Evolutionary conservation across 2,888 invertebrate genomes (phyloP).

Genomic region (Panorpa germanica): DNA sequence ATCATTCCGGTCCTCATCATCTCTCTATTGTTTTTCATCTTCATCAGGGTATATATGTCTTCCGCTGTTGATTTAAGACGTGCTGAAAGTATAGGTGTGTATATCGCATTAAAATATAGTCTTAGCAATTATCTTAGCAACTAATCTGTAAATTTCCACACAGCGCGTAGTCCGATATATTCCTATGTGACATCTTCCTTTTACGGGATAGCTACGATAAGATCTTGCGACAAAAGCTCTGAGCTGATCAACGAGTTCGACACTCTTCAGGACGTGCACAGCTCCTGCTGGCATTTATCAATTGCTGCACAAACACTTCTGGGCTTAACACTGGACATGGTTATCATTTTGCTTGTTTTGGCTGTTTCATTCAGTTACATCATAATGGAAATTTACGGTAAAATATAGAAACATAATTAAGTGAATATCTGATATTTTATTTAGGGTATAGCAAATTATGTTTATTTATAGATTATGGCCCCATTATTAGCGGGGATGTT

Average conservation of each 20-base stretch:
- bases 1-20: slow-evolving; percentile 46
- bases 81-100: slow-evolving; percentile 47
- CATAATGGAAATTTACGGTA: slow-evolving; percentile 31
- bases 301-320: slow-evolving; percentile 27
- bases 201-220: slow-evolving; percentile 70
- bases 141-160: no score
- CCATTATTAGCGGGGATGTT: slow-evolving; percentile 53
- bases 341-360: slow-evolving; percentile 46
- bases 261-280: slow-evolving; percentile 36
- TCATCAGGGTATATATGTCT: slow-evolving; percentile 47
- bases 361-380: slow-evolving; percentile 43
- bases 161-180: slow-evolving; percentile 74
- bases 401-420: no score
- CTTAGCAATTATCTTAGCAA: no score
- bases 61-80: slow-evolving; percentile 59
- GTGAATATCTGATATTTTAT: no score
- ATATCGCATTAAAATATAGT: no score
- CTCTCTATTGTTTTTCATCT: slow-evolving; percentile 35
- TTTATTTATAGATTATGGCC: no score
- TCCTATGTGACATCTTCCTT: slow-evolving; percentile 78
- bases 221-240: slow-evolving; percentile 52
- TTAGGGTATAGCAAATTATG: no score
- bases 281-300: slow-evolving; percentile 22
- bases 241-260: slow-evolving; percentile 50
- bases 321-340: slow-evolving; percentile 52